Conservation (phyloP, 1,140 invertebrate genomes). For the Centruroides sculpturatus region DNA sequence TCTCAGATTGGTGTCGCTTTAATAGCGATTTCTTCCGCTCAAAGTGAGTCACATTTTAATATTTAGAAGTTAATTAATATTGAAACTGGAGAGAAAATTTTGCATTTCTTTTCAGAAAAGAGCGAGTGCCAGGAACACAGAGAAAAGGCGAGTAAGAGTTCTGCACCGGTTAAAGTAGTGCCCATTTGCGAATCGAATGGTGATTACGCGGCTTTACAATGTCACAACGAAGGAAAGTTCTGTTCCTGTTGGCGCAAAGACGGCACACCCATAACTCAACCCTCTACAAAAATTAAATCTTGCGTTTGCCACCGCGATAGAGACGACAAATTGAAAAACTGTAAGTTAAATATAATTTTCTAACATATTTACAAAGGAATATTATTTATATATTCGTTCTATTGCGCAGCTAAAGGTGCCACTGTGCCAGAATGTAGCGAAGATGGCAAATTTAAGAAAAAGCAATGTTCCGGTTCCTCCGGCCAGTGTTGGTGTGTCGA, state of each 20-base stretch:
- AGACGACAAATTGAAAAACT: background rate
- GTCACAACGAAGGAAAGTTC: conserved; percentile 11
- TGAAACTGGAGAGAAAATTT: too few relatives aligned
- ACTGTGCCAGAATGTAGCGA: conserved; percentile 1
- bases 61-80: too few relatives aligned
- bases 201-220: conserved; percentile 15
- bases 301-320: conserved; percentile 10
- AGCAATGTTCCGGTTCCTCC: conserved; percentile 6
- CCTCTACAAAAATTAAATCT: conserved; percentile 12
- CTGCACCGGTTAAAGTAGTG: conserved; percentile 6
- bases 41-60: too few relatives aligned
- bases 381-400: too few relatives aligned
- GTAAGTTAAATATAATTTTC: too few relatives aligned
- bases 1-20: too few relatives aligned
- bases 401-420: background rate
- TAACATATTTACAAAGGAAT: too few relatives aligned
- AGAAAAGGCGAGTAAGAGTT: background rate
- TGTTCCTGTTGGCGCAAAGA: conserved; percentile 17
- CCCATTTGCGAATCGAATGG: conserved; percentile 15
- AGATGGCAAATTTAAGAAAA: conserved; percentile 5
- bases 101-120: background rate
- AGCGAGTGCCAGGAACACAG: background rate
- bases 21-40: too few relatives aligned
- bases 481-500: conserved; percentile 9
- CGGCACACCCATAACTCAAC: conserved; percentile 9